phyloP scores from a whole-genome alignment of 2,113 vertebrate genomes.

The Speoplatyrhinus poulsoni region DNA sequence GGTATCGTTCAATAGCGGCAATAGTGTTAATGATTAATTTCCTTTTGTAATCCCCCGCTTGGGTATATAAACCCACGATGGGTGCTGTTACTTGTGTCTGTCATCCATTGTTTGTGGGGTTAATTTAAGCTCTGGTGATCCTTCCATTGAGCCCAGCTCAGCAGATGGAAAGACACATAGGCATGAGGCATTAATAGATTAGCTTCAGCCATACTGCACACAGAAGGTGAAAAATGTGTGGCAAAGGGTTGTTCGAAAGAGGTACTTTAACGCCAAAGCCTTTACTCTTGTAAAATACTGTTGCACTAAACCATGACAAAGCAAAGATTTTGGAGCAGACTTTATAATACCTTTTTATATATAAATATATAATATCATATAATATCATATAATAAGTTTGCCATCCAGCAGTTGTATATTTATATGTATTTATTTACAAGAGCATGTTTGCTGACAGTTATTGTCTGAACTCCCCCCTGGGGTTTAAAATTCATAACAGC shows the following conservation, averaged over 20 bases:
- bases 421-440: too few relatives aligned
- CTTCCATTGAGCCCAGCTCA: conserved; percentile 60
- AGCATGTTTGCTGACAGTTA: too few relatives aligned
- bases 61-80: conserved; percentile 73
- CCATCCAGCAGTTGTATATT: too few relatives aligned
- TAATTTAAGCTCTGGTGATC: conserved; percentile 71
- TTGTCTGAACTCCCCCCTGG: too few relatives aligned
- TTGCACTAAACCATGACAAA: neutral
- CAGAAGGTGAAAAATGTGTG: conserved; percentile 48
- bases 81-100: conserved; percentile 64
- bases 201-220: conserved; percentile 42
- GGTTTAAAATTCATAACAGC: neutral
- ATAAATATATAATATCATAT: too few relatives aligned
- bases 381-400: too few relatives aligned
- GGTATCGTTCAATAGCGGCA: conserved; percentile 69
- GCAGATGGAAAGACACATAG: conserved; percentile 48
- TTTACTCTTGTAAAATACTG: neutral
- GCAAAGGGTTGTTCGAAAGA: conserved; percentile 14
- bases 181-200: conserved; percentile 54
- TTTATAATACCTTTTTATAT: too few relatives aligned
- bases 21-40: conserved; percentile 77
- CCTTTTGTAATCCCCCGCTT: conserved; percentile 72
- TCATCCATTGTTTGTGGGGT: conserved; percentile 75
- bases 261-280: neutral
- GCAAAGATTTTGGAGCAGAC: too few relatives aligned